Evolutionary conservation across 2,888 invertebrate genomes (phyloP).

Genomic region (Heliconius ethilla): DNA sequence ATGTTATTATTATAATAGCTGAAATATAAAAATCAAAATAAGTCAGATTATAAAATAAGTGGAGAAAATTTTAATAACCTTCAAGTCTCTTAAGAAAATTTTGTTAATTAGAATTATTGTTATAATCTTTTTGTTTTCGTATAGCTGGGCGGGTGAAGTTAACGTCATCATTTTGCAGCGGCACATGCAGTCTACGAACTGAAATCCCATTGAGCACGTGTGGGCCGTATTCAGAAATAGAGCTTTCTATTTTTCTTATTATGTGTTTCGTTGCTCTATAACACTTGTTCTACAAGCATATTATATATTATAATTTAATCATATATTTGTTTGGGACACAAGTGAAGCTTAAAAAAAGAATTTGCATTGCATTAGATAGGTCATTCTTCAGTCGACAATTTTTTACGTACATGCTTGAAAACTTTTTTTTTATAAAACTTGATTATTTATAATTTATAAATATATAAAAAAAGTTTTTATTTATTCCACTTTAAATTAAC

Average conservation of each 20-base stretch:
- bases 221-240: constrained; percentile 37
- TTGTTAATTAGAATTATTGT: neutral
- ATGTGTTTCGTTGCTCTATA: constrained; percentile 4
- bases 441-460: too few relatives aligned
- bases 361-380: neutral
- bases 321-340: neutral
- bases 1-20: too few relatives aligned
- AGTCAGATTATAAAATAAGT: too few relatives aligned
- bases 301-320: neutral
- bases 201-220: constrained; percentile 35
- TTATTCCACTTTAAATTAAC: too few relatives aligned
- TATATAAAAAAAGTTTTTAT: too few relatives aligned
- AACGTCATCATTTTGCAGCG: constrained; percentile 26
- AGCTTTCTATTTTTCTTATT: constrained; percentile 33
- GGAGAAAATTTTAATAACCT: too few relatives aligned
- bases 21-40: too few relatives aligned
- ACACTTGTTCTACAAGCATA: neutral
- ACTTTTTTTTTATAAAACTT: too few relatives aligned
- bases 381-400: too few relatives aligned
- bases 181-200: constrained; percentile 21
- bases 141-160: neutral
- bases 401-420: too few relatives aligned
- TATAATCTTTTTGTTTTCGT: constrained; percentile 6
- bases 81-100: neutral
- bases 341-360: neutral